A percentile compares a stretch with the other conserved stretches of the same genome.
Conservation (phyloP, 2,888 invertebrate species). For the Pimpla rufipes region DNA sequence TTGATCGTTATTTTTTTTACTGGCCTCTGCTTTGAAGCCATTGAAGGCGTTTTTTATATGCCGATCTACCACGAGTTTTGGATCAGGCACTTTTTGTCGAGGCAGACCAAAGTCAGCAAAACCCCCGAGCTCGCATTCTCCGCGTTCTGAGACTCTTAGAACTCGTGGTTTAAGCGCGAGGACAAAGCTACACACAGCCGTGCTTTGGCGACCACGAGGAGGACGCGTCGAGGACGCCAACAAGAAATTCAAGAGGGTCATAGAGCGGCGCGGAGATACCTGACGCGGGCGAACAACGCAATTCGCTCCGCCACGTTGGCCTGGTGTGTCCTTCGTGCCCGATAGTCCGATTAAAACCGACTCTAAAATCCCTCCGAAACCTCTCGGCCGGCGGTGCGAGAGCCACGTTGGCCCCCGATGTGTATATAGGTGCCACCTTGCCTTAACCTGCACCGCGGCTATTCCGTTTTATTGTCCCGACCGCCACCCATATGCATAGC, state of each 20-base stretch:
- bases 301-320: slow-evolving; percentile 70
- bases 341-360: slow-evolving; percentile 81
- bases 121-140: slow-evolving; percentile 24
- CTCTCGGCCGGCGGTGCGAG: slow-evolving; percentile 24
- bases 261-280: slow-evolving; percentile 49
- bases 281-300: slow-evolving; percentile 61
- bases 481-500: slow-evolving; percentile 81
- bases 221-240: slow-evolving; percentile 58
- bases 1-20: background rate
- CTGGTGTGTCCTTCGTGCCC: slow-evolving; percentile 56
- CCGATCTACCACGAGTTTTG: too few species aligned
- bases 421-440: slow-evolving; percentile 5
- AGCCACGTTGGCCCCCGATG: slow-evolving; percentile 29
- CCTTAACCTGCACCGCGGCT: slow-evolving; percentile 74
- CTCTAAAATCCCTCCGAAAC: slow-evolving; percentile 77
- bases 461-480: slow-evolving; percentile 82
- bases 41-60: too few species aligned
- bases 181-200: slow-evolving; percentile 9
- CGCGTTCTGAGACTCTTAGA: slow-evolving; percentile 17
- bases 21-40: too few species aligned
- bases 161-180: background rate
- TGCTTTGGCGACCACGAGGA: slow-evolving; percentile 26
- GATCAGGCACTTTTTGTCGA: background rate
- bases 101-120: slow-evolving; percentile 2
- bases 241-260: slow-evolving; percentile 67